phyloP scores from a whole-genome alignment of 2,888 invertebrate species.

The Shargacucullia verbasci region DNA sequence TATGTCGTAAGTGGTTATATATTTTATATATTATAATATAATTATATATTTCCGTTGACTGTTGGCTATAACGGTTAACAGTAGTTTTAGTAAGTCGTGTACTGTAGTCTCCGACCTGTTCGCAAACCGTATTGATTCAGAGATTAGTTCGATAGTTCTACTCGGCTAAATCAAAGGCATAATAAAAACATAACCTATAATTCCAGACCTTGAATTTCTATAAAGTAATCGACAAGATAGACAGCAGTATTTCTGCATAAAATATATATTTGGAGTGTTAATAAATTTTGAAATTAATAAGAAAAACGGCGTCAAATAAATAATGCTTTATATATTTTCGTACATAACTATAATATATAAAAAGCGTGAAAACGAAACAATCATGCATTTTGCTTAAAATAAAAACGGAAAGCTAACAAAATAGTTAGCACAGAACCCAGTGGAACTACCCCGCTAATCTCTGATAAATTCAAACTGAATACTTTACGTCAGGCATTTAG shows the following conservation, averaged over 20 bases:
- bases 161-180: conserved; percentile 33
- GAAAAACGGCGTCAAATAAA: conserved; percentile 2
- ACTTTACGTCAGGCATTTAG: conserved; percentile 27
- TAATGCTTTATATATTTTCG: conserved; percentile 1
- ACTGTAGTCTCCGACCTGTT: conserved; percentile 2
- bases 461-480: conserved; percentile 27
- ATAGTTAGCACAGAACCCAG: conserved; percentile 16
- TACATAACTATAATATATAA: conserved; percentile 13
- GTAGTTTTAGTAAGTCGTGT: conserved; percentile 6
- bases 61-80: neutral
- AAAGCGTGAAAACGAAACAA: conserved; percentile 27
- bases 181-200: conserved; percentile 33
- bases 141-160: conserved; percentile 51
- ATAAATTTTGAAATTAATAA: conserved; percentile 6
- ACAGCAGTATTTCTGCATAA: conserved; percentile 4
- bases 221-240: neutral
- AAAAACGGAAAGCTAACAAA: conserved; percentile 7
- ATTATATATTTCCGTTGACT: conserved; percentile 39
- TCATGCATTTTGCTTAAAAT: conserved; percentile 17
- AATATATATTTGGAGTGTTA: too few relatives aligned
- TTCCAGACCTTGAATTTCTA: conserved; percentile 14
- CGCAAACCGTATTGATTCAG: conserved; percentile 21
- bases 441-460: conserved; percentile 50
- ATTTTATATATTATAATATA: too few relatives aligned
- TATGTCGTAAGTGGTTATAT: neutral